Percentiles rank a stretch among this genome's conserved stretches.
phyloP scores from a whole-genome alignment of 2,888 invertebrate species.

The Diploptera punctata region DNA sequence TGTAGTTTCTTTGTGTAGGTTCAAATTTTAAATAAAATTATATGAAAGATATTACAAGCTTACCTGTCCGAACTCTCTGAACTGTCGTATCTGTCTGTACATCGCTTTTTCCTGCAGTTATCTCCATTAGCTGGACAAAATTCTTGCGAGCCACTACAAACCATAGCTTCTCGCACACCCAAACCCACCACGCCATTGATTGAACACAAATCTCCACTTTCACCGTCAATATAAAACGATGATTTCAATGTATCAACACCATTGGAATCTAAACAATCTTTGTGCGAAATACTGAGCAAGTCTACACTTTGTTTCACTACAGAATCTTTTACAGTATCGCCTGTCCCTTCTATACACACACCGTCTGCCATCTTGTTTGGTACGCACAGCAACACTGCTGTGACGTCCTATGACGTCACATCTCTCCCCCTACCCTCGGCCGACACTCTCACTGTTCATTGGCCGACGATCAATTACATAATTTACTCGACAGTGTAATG shows the following conservation, averaged over 20 bases:
- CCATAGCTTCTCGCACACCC: constrained; percentile 45
- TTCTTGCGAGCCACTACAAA: constrained; percentile 44
- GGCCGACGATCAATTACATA: constrained; percentile 56
- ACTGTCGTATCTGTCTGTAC: constrained; percentile 91
- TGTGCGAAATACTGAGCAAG: constrained; percentile 59
- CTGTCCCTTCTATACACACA: constrained; percentile 69
- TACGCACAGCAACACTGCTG: constrained; percentile 62
- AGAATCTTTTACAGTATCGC: constrained; percentile 61
- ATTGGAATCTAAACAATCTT: constrained; percentile 57
- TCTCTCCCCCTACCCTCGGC: constrained; percentile 25
- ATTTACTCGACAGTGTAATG: constrained; percentile 58
- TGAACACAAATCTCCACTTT: constrained; percentile 48
- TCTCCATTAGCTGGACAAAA: constrained; percentile 46
- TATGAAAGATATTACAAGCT: constrained; percentile 49
- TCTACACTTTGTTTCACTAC: constrained; percentile 49
- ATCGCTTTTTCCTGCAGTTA: constrained; percentile 78
- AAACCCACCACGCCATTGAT: constrained; percentile 45
- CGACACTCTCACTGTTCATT: constrained; percentile 55
- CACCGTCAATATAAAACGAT: constrained; percentile 57
- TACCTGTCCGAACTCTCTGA: constrained; percentile 95
- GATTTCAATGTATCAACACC: constrained; percentile 53
- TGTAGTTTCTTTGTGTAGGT: constrained; percentile 24
- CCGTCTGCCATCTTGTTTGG: constrained; percentile 81
- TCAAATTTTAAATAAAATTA: too few species aligned
- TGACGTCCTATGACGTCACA: constrained; percentile 43